Evolutionary conservation across 2,113 vertebrate genomes (phyloP).

Genomic region (Indri indri): DNA sequence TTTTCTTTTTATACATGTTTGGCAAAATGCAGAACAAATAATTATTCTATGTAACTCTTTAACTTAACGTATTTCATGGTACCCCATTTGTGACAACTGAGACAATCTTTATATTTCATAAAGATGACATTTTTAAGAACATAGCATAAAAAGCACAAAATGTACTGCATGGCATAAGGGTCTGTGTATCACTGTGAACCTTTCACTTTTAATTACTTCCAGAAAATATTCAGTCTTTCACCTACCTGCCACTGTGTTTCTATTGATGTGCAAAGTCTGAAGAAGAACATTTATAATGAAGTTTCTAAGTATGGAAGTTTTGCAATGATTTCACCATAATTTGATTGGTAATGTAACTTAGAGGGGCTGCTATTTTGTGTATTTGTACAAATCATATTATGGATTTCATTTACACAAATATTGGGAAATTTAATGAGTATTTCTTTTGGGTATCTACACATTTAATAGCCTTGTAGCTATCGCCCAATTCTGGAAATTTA

Average conservation of each 20-base stretch:
- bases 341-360: not conserved
- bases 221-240: not conserved
- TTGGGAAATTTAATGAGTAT: not conserved
- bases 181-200: not conserved
- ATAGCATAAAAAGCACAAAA: not conserved
- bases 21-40: not conserved
- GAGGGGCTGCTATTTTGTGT: not conserved
- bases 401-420: not conserved
- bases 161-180: not conserved
- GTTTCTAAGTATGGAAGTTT: not conserved
- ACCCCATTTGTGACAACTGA: not conserved
- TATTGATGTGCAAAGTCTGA: not conserved
- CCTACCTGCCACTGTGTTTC: not conserved
- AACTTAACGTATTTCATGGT: not conserved
- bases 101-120: not conserved
- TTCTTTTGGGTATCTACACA: not conserved
- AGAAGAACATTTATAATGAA: not conserved
- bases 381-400: not conserved
- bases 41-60: not conserved
- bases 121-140: not conserved
- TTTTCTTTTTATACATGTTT: not conserved
- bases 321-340: not conserved
- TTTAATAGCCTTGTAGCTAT: not conserved
- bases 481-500: not conserved
- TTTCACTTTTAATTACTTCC: not conserved